These are phyloP conservation scores for Takifugu ocellatus DNA, from an alignment of 2,797 vertebrate species.

Conservation along the genomic window DNA sequence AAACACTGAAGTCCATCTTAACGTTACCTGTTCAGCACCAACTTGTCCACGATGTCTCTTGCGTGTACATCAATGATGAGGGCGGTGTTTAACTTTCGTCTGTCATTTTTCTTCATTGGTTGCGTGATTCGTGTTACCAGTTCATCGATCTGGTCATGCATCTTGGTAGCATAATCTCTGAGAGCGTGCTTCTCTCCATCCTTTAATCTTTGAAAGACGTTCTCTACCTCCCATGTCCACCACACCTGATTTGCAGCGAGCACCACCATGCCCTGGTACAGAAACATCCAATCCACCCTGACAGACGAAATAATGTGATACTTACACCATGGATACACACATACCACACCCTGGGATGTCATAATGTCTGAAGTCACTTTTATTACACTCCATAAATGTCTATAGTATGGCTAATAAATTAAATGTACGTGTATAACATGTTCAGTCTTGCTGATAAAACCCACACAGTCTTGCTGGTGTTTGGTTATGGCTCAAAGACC, in stretches of 20 bases:
- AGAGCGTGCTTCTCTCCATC: slow-evolving; percentile 87
- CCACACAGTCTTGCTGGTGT: too few species aligned
- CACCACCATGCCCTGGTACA: slow-evolving; percentile 95
- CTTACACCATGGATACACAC: neutral
- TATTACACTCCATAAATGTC: too few species aligned
- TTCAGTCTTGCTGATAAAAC: too few species aligned
- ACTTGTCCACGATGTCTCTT: slow-evolving; percentile 90
- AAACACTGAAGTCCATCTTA: neutral
- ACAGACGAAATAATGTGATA: slow-evolving; percentile 9
- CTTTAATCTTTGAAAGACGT: slow-evolving; percentile 84
- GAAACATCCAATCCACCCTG: slow-evolving; percentile 95
- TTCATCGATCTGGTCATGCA: slow-evolving; percentile 89
- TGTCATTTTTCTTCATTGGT: slow-evolving; percentile 85
- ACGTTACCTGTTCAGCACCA: slow-evolving; percentile 86
- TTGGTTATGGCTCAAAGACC: too few species aligned
- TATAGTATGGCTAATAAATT: too few species aligned
- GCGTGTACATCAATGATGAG: slow-evolving; percentile 97
- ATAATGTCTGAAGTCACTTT: too few species aligned
- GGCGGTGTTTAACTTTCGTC: slow-evolving; percentile 90
- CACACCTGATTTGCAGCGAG: slow-evolving; percentile 92
- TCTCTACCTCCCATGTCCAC: slow-evolving; percentile 98
- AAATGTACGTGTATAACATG: too few species aligned
- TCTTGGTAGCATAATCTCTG: slow-evolving; percentile 84
- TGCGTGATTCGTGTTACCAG: slow-evolving; percentile 85
- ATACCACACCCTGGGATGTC: neutral